Percentiles rank a stretch among this genome's conserved stretches.
Evolutionary conservation across 2,888 invertebrate genomes (phyloP).

Genomic region (Cryptops parisi): DNA sequence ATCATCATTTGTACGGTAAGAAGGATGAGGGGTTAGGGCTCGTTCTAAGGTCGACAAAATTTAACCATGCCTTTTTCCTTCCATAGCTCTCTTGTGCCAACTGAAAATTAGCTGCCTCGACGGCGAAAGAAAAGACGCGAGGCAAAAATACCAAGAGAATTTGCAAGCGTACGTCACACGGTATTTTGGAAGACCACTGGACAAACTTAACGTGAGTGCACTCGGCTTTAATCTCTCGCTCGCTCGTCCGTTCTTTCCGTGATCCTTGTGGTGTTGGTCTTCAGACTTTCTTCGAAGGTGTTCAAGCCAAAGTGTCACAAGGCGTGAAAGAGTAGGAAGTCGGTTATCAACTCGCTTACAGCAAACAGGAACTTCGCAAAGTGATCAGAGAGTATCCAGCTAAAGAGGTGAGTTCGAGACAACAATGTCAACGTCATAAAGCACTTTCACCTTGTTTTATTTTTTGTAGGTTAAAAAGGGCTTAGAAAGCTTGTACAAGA

Average conservation of each 20-base stretch:
- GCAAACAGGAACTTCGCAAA: slow-evolving; percentile 88
- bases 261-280: slow-evolving; percentile 12
- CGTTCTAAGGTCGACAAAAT: background rate
- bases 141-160: slow-evolving; percentile 76
- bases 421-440: background rate
- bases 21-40: background rate
- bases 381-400: slow-evolving; percentile 89
- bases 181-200: slow-evolving; percentile 84
- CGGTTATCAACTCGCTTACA: slow-evolving; percentile 92
- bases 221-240: background rate
- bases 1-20: slow-evolving; percentile 67
- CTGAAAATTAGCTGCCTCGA: slow-evolving; percentile 83
- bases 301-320: slow-evolving; percentile 77
- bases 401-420: slow-evolving; percentile 50
- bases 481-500: slow-evolving; percentile 79
- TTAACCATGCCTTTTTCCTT: slow-evolving; percentile 1
- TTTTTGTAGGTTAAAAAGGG: slow-evolving; percentile 67
- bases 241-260: background rate
- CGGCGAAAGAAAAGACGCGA: slow-evolving; percentile 72
- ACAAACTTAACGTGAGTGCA: slow-evolving; percentile 64
- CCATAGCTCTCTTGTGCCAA: slow-evolving; percentile 58
- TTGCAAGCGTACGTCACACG: slow-evolving; percentile 80
- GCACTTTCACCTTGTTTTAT: too few species aligned
- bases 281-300: slow-evolving; percentile 91
- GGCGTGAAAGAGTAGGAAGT: slow-evolving; percentile 96